Evolutionary conservation across 2,888 invertebrate genomes (phyloP).

Genomic region (Furcula furcula): DNA sequence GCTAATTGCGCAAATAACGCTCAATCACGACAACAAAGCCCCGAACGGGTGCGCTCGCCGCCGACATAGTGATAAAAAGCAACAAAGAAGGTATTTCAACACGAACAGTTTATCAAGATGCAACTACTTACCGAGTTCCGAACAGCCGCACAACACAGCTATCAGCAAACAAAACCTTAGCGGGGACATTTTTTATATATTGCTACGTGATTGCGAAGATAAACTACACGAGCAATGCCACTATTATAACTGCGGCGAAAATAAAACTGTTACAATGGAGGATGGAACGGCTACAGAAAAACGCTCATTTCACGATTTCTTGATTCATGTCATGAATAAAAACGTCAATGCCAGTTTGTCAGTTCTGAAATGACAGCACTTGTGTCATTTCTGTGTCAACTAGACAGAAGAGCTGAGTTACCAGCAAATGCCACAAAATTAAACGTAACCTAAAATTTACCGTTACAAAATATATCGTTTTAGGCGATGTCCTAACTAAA

Average conservation of each 20-base stretch:
- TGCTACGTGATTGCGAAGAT: conserved; percentile 21
- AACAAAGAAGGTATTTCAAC: conserved; percentile 48
- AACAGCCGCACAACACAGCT: conserved; percentile 55
- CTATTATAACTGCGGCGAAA: conserved; percentile 43
- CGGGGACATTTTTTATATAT: conserved; percentile 49
- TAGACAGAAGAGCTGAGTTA: conserved; percentile 54
- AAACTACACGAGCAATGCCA: conserved; percentile 37
- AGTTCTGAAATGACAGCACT: too few relatives aligned
- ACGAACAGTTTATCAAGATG: conserved; percentile 29
- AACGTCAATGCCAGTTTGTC: too few relatives aligned
- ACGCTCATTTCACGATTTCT: conserved; percentile 18
- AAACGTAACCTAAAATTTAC: too few relatives aligned
- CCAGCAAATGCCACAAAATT: too few relatives aligned
- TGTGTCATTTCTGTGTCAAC: too few relatives aligned
- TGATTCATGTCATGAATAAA: too few relatives aligned
- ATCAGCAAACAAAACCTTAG: conserved; percentile 54
- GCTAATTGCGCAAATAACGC: conserved; percentile 40
- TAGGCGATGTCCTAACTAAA: too few relatives aligned
- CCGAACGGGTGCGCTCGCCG: conserved; percentile 19
- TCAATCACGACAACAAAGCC: conserved; percentile 38
- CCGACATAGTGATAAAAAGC: conserved; percentile 40
- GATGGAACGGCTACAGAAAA: conserved; percentile 12
- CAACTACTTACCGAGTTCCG: conserved; percentile 55
- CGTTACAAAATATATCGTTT: too few relatives aligned
- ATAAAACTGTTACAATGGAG: conserved; percentile 40